Evolutionary conservation across 2,113 vertebrate genomes (phyloP).

Genomic region (Tilapia sparmanii): DNA sequence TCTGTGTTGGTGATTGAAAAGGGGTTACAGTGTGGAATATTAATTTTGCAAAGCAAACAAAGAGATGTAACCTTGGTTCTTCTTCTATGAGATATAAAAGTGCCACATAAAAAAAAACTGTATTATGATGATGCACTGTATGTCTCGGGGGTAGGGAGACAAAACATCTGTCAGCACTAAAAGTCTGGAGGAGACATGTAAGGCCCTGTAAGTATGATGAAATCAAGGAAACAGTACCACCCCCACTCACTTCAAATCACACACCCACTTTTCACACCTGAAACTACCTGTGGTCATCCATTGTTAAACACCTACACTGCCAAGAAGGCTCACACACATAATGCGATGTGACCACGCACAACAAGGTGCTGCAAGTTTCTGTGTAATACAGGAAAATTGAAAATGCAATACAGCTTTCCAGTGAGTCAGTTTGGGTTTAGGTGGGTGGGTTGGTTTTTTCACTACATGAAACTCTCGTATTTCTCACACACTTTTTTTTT

Average conservation of each 20-base stretch:
- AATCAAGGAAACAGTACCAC: slow-evolving; percentile 33
- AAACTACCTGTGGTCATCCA: not conserved
- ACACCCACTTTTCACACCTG: not conserved
- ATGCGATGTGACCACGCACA: not conserved
- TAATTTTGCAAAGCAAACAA: not conserved
- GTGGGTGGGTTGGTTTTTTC: not conserved
- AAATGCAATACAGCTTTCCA: not conserved
- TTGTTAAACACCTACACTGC: not conserved
- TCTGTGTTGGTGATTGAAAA: not conserved
- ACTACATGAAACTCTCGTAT: not conserved
- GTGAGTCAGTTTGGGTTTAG: not conserved
- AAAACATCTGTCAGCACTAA: not conserved
- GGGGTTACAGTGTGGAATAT: not conserved
- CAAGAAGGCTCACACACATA: not conserved
- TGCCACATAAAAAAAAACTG: not conserved
- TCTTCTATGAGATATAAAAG: not conserved
- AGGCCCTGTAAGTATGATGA: slow-evolving; percentile 53
- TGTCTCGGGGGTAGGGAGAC: not conserved
- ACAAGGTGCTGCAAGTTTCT: not conserved
- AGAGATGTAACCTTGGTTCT: not conserved
- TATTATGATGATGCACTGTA: not conserved
- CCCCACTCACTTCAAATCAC: not conserved
- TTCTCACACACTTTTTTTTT: not conserved
- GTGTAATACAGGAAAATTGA: not conserved
- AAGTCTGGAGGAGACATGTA: not conserved